Evolutionary conservation across 2,888 invertebrate species (phyloP), one percentile per base, ranked within the genome.

Genomic region (Nomada ferruginata): DNA sequence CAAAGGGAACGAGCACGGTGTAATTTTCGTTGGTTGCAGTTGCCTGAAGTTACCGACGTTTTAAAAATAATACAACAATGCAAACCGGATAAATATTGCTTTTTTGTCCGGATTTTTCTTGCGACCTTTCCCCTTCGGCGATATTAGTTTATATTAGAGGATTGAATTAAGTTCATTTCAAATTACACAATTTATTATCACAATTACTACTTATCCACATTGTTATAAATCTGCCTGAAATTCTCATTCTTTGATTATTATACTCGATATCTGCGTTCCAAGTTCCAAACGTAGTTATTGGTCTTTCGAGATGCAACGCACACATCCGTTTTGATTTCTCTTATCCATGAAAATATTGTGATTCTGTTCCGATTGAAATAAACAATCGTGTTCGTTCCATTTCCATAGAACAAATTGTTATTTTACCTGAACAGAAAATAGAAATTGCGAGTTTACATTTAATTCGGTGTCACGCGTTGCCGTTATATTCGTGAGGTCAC

Each of bases 361-460:
- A 10, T 9, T 18, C 26, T 9, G 29, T 23, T 20, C 18, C 11
- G 36, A n/a, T 7, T 52, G 50, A 47, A 50, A 64, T 11, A n/a
- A 18, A 23, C 47, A 64, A 64, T 11, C 18, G 50, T n/a, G 47
- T 18, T 18, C 18, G 64, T 5, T 18, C 11, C 26, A 26, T 47
- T 50, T 26, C 47, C 11, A 26, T 15, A 18, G 47, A 5, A 47
- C 15, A 11, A 26, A 63, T 63, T 64, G 26, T 47, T 64, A 50
- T 50, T 47, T 64, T 50, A 64, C 18, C 47, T 26, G 11, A 2
- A 50, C 11, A 13, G 50, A 11, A 64, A 50, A 47, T 18, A 26
- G 11, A 11, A 18, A n/a, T 11, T 60, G 10, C 61, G 13, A 44
- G 71, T 61, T 53, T 53, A 61, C 70, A 36, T 76, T 61, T 47